These are phyloP conservation scores for Hyperoplus immaculatus DNA, from an alignment of 2,797 vertebrate genomes.

Conservation along the genomic window DNA sequence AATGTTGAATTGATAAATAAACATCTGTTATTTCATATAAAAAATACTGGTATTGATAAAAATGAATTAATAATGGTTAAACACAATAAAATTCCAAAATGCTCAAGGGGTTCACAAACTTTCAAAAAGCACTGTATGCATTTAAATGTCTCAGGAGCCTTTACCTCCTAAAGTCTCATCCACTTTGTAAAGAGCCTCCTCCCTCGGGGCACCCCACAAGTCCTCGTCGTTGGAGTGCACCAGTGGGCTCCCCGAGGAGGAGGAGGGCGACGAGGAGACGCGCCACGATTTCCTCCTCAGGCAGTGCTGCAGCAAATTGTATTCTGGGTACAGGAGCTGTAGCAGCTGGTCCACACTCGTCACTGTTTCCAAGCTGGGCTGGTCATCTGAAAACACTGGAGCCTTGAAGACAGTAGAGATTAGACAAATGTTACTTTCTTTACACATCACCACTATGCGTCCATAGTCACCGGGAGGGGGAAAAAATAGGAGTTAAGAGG, in stretches of 20 bases:
- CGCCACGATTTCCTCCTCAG: constrained; percentile 72
- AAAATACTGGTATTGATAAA: no score
- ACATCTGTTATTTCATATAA: no score
- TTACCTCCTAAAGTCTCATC: constrained; percentile 78
- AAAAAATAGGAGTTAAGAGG: neutral
- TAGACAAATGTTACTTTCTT: neutral
- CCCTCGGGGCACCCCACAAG: constrained; percentile 71
- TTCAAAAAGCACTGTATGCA: neutral
- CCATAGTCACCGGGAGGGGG: neutral
- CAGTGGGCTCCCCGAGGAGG: constrained; percentile 54
- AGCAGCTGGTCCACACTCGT: constrained; percentile 81
- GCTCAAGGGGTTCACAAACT: no score
- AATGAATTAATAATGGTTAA: no score
- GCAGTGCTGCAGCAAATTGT: constrained; percentile 82
- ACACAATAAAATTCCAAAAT: no score
- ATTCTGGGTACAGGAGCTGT: constrained; percentile 82
- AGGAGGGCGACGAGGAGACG: constrained; percentile 35
- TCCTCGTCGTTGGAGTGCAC: constrained; percentile 44
- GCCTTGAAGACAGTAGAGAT: constrained; percentile 36
- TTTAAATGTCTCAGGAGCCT: neutral
- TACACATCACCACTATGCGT: neutral
- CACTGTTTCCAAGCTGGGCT: constrained; percentile 65
- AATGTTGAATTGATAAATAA: no score
- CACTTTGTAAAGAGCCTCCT: constrained; percentile 70
- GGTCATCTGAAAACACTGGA: constrained; percentile 57